phyloP scores from a whole-genome alignment of 1,140 invertebrate genomes.

The Apis dorsata region DNA sequence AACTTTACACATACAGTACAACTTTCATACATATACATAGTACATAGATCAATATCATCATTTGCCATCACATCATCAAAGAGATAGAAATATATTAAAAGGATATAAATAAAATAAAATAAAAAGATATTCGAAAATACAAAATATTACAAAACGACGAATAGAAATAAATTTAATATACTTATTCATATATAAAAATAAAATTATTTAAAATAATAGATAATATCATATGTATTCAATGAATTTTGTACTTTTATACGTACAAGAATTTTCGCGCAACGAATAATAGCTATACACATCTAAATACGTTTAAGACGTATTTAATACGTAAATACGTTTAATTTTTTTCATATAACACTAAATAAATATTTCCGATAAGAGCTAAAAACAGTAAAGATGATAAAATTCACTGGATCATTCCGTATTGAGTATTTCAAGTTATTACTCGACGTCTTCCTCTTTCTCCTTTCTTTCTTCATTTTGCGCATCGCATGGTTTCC shows the following conservation, averaged over 20 bases:
- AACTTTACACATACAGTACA: not conserved
- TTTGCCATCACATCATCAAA: not conserved
- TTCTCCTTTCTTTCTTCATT: not conserved
- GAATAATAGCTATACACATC: not conserved
- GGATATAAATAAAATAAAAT: not conserved
- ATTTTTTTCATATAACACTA: not conserved
- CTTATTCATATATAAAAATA: too few relatives aligned
- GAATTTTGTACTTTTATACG: too few relatives aligned
- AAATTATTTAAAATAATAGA: not conserved
- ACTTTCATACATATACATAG: not conserved
- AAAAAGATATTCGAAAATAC: too few relatives aligned
- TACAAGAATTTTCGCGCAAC: not conserved
- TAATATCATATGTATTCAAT: too few relatives aligned
- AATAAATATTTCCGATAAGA: not conserved
- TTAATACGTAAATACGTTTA: not conserved
- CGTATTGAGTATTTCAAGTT: not conserved
- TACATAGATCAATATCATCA: not conserved
- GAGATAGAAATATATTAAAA: too few relatives aligned
- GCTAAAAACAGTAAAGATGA: not conserved
- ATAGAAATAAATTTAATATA: too few relatives aligned
- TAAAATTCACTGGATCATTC: not conserved
- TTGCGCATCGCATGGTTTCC: slow-evolving; percentile 48
- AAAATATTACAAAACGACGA: too few relatives aligned
- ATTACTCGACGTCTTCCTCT: not conserved
- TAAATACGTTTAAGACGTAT: not conserved